phyloP scores from a whole-genome alignment of 2,797 vertebrate species.

The Allenopithecus nigroviridis region DNA sequence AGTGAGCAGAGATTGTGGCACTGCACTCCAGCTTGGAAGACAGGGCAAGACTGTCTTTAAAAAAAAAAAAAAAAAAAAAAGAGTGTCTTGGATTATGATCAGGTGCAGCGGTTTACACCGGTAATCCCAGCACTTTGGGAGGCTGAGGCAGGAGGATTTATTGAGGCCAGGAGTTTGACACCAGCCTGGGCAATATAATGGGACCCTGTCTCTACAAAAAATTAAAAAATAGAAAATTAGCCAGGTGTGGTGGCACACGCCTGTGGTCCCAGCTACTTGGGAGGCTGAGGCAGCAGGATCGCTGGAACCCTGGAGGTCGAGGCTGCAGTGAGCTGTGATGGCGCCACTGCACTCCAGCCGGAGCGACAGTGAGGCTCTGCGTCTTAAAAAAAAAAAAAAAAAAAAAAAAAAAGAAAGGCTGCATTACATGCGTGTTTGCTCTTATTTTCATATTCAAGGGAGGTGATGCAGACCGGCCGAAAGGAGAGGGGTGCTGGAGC shows the following conservation, averaged over 20 bases:
- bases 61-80: too few relatives aligned
- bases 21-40: too few relatives aligned
- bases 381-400: background rate
- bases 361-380: background rate
- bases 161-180: background rate
- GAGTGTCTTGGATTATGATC: background rate
- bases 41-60: too few relatives aligned
- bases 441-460: background rate
- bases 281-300: background rate
- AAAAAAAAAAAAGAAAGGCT: background rate
- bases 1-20: too few relatives aligned
- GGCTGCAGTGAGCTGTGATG: background rate
- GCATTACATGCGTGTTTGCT: fast-evolving
- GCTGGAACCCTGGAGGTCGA: background rate
- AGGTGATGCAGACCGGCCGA: background rate
- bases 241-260: background rate
- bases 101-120: background rate
- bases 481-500: too few relatives aligned
- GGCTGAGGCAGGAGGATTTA: background rate
- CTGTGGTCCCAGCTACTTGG: background rate
- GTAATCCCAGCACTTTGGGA: background rate
- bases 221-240: background rate
- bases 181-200: background rate
- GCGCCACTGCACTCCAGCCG: background rate
- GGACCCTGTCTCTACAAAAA: background rate